Evolutionary conservation across 2,113 vertebrate species (phyloP).

Genomic region (Galemys pyrenaicus): DNA sequence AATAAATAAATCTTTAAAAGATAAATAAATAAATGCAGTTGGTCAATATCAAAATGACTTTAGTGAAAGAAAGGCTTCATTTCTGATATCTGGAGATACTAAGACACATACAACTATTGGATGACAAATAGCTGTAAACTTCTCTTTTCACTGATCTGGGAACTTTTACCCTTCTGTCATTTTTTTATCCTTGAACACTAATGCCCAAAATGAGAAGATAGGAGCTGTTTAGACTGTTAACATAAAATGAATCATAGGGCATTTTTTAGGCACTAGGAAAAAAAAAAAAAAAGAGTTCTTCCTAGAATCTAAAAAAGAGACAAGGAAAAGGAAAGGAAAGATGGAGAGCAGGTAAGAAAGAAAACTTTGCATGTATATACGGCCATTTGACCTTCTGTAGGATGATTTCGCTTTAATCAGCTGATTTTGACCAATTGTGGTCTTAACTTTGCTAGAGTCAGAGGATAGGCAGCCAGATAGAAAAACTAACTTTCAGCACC

Average conservation of each 20-base stretch:
- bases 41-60: neutral
- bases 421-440: neutral
- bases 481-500: neutral
- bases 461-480: neutral
- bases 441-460: neutral
- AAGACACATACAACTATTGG: neutral
- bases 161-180: neutral
- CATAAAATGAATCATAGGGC: neutral
- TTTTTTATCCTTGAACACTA: conserved; percentile 9
- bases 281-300: conserved; percentile 17
- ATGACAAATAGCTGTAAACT: neutral
- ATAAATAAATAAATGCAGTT: no score
- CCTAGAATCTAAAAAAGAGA: conserved; percentile 15
- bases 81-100: conserved; percentile 9
- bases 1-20: no score
- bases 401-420: conserved; percentile 7
- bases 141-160: neutral
- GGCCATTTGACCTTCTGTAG: neutral
- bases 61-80: neutral
- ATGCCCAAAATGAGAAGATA: neutral
- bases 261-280: neutral
- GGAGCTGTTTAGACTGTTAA: neutral
- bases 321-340: neutral
- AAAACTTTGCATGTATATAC: neutral
- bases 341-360: neutral